Base-by-base conservation (phyloP, 2,797 vertebrate genomes). In the Percopsis omiscomaycus region DNA sequence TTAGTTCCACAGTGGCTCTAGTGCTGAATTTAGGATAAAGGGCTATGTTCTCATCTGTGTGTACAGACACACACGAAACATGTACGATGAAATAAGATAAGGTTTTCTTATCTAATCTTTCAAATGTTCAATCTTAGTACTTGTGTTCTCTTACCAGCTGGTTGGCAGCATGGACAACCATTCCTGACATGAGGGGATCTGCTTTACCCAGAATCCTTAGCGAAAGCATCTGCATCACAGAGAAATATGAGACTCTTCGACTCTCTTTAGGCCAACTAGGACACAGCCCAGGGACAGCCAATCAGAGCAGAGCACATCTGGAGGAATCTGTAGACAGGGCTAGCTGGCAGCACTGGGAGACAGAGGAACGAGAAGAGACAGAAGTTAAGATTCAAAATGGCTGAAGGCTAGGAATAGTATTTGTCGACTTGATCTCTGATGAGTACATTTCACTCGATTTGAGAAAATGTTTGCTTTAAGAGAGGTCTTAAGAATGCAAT, bases 281-380 rank as follows among this genome's bases (percentile, higher is more conserved):
- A 69, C 77, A 79, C 71, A 56, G 49, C 47, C 58, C 46, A 15
- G 48, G 61, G 30, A 32, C 60, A 49, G 69, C 78, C 89, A 86
- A 87, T 87, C 68, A 49, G 78, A 84, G 73, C 1, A 5, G 57
- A 75, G 86, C 84, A 85, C 89, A 91, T 92, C 88, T 92, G 91
- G 88, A 89, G 68, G 81, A 86, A 77, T 87, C 74, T 64, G 75
- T 82, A 74, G 81, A 75, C 75, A 77, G 73, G 79, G 75, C 66
- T 72, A 73, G 81, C 79, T 79, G 80, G 80, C 74, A 80, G 76
- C 57, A 5, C 72, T 67, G 30, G 61, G 63, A 61, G 51, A 61
- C 42, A 46, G 70, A 75, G 73, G 66, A 65, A 77, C 67, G 37
- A 79, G 61, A 74, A 60, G 61, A 72, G 65, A 11, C 15, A 79